phyloP scores from a whole-genome alignment of 2,888 invertebrate genomes.

The Crioceris asparagi region DNA sequence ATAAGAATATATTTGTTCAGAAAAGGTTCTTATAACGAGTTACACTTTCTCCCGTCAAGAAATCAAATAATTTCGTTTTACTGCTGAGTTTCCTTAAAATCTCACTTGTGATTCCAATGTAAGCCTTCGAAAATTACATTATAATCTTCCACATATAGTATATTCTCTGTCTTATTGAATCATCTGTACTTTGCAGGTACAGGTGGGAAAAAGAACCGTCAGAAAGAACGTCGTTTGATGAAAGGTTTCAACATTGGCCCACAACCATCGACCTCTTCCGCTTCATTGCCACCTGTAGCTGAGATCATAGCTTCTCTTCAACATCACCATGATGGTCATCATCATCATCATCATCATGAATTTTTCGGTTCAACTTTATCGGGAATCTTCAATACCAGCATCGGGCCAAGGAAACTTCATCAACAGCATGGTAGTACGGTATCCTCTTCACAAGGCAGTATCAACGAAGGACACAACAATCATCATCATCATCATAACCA shows the following conservation, averaged over 20 bases:
- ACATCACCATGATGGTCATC: constrained; percentile 46
- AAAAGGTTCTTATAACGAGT: too few relatives aligned
- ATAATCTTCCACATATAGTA: too few relatives aligned
- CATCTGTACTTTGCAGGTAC: constrained; percentile 60
- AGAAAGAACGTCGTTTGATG: constrained; percentile 85
- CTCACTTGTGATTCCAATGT: too few relatives aligned
- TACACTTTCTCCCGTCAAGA: too few relatives aligned
- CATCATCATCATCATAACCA: constrained; percentile 24
- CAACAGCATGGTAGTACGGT: constrained; percentile 37
- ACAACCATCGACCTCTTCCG: constrained; percentile 49
- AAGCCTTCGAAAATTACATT: too few relatives aligned
- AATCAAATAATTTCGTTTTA: too few relatives aligned
- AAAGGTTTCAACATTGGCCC: constrained; percentile 88
- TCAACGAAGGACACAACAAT: constrained; percentile 33
- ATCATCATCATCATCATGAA: constrained; percentile 49
- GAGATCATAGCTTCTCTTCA: constrained; percentile 69
- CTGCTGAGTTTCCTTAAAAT: too few relatives aligned
- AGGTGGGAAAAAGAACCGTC: constrained; percentile 87
- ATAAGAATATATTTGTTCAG: too few relatives aligned
- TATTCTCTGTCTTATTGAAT: too few relatives aligned
- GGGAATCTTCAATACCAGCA: constrained; percentile 48
- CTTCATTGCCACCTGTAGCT: constrained; percentile 60
- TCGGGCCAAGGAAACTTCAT: constrained; percentile 38
- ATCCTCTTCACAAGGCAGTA: constrained; percentile 38
- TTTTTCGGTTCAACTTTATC: constrained; percentile 60